Conservation (phyloP, 2,797 vertebrate species). For the Eremophila alpestris region DNA sequence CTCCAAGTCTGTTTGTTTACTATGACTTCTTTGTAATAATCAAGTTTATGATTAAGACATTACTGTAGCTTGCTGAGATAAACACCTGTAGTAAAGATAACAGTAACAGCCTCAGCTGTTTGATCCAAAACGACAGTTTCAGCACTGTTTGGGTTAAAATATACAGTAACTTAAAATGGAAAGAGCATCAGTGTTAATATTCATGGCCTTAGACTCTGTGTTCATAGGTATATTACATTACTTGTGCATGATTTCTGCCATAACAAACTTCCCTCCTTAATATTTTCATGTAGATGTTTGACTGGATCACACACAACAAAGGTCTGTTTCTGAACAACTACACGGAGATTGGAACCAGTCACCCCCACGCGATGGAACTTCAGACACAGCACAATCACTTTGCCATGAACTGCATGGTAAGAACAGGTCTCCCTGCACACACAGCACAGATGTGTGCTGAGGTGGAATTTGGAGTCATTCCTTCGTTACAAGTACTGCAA, state of each 20-base stretch:
- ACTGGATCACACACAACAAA: constrained; percentile 99
- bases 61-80: not conserved
- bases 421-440: constrained; percentile 3
- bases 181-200: not conserved
- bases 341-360: constrained; percentile 97
- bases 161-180: not conserved
- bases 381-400: constrained; percentile 99
- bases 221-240: not conserved
- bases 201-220: not conserved
- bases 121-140: not conserved
- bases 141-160: not conserved
- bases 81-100: not conserved
- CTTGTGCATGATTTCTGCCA: not conserved
- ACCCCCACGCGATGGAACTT: constrained; percentile 94
- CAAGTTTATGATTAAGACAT: not conserved
- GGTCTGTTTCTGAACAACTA: constrained; percentile 98
- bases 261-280: not conserved
- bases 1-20: constrained; percentile 33
- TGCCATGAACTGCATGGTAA: constrained; percentile 99
- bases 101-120: not conserved
- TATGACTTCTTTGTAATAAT: not conserved
- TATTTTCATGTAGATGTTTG: constrained; percentile 90
- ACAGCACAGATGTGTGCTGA: not conserved
- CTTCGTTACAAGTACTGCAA: not conserved
- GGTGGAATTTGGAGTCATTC: not conserved